These are phyloP conservation scores for Tauraco erythrolophus DNA, from an alignment of 2,113 vertebrate species.

Conservation along the genomic window DNA sequence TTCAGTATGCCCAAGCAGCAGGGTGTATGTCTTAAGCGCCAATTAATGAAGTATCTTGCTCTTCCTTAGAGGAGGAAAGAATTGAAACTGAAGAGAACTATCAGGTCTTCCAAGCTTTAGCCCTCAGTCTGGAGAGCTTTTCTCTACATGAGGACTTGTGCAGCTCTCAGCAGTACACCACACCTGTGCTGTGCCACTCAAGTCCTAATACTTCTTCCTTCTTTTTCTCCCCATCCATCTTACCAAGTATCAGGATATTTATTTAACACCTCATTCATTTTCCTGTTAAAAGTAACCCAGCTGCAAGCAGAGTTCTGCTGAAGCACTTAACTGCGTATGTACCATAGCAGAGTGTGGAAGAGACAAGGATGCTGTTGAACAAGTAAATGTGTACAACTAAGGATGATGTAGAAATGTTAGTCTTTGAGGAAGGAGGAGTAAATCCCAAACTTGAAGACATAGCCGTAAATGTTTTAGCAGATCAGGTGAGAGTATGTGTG, in stretches of 20 bases:
- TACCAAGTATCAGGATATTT: conserved; percentile 39
- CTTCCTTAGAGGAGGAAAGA: neutral
- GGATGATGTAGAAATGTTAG: neutral
- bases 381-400: neutral
- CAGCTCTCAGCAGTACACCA: neutral
- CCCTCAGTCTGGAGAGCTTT: neutral
- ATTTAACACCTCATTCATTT: conserved; percentile 49
- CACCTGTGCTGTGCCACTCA: conserved; percentile 6
- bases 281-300: conserved; percentile 19
- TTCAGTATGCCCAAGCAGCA: neutral
- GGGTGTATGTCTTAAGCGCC: neutral
- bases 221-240: neutral
- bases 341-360: neutral
- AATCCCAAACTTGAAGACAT: neutral
- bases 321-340: neutral
- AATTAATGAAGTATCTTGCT: neutral
- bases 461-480: neutral
- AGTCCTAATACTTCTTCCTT: conserved; percentile 17
- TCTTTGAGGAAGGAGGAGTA: conserved; percentile 1
- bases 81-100: neutral
- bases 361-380: neutral
- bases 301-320: neutral
- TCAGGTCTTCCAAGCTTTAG: neutral
- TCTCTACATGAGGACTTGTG: neutral
- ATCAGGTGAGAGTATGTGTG: neutral